Evolutionary conservation across 1,140 invertebrate species (phyloP), one percentile per base, ranked within the genome.

Genomic region (Drosophila chauvacae): DNA sequence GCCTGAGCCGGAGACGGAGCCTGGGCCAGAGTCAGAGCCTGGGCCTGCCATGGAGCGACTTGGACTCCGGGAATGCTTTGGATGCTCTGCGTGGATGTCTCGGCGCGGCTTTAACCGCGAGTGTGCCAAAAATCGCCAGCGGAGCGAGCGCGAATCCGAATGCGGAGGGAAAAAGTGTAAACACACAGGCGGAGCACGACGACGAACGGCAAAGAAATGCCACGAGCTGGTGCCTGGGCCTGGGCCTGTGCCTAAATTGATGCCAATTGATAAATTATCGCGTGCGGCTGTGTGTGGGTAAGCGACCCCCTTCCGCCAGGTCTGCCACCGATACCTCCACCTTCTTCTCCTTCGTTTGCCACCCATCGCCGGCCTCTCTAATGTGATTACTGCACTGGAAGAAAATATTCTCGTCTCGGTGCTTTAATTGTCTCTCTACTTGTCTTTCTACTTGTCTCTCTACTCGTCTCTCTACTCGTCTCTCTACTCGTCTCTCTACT

Each of bases 221-320:
- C 58, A 80, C 71, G 79, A 80, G 80, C 63, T 75, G 55, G 13
- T 64, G 64, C 45, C 26, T n/a, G 47, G 9, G 23, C 23, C 23
- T 7, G n/a, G n/a, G 7, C 23, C 26, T 0, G 47, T 50, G 45
- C 59, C 81, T 90, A 90, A 90, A 90, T 90, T 90, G 86, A 90
- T 81, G 86, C 83, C 85, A 90, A 90, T 90, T 90, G 85, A 90
- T 90, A 90, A 90, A 90, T 90, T 90, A 90, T 90, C 74, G 77
- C 81, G 72, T 71, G 62, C 50, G 44, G 30, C n/a, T 66, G 66
- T 72, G 44, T 64, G 44, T 64, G 55, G 35, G 41, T 80, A 26
- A 10, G 45, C 48, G 20, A 30, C 61, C 62, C 47, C 71, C 39
- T 33, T 18, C n/a, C 47, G 14, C 35, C 35, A 13, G 16, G 10